These are phyloP conservation scores for Corythaixoides concolor DNA, from an alignment of 2,113 vertebrate genomes.

Conservation along the genomic window DNA sequence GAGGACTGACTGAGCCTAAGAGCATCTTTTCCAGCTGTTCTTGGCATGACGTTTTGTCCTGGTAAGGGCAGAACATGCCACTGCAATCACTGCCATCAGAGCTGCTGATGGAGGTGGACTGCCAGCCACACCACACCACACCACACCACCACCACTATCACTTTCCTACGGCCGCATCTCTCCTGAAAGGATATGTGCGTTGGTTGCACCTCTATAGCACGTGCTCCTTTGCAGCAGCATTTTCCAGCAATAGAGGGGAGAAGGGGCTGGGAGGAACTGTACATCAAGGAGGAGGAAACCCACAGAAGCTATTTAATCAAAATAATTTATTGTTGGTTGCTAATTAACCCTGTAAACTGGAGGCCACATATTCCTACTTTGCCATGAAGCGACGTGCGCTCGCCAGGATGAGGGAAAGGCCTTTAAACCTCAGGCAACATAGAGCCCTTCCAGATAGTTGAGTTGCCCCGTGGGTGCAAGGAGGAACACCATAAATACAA, in stretches of 20 bases:
- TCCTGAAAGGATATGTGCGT: accelerated
- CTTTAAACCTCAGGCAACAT: too few relatives aligned
- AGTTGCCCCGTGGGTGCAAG: accelerated
- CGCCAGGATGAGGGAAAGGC: accelerated
- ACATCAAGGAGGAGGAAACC: not conserved
- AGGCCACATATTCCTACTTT: not conserved
- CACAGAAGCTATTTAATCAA: not conserved
- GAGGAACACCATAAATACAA: accelerated
- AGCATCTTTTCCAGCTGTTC: not conserved
- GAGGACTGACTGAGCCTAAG: not conserved
- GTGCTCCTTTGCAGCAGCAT: not conserved
- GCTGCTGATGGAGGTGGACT: not conserved
- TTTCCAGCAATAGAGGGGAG: not conserved
- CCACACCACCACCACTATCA: not conserved
- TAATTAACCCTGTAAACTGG: not conserved
- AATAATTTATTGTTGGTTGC: not conserved
- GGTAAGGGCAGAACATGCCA: not conserved
- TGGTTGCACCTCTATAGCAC: not conserved
- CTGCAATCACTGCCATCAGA: not conserved
- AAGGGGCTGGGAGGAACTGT: not conserved
- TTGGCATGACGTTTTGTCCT: not conserved
- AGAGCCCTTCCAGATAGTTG: not conserved
- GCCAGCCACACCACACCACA: not conserved
- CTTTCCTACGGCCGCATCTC: not conserved
- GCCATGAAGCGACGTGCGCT: accelerated